Evolutionary conservation across 2,888 invertebrate genomes (phyloP), one percentile per base, ranked within the genome.

Genomic region (Heteromurus nitidus): DNA sequence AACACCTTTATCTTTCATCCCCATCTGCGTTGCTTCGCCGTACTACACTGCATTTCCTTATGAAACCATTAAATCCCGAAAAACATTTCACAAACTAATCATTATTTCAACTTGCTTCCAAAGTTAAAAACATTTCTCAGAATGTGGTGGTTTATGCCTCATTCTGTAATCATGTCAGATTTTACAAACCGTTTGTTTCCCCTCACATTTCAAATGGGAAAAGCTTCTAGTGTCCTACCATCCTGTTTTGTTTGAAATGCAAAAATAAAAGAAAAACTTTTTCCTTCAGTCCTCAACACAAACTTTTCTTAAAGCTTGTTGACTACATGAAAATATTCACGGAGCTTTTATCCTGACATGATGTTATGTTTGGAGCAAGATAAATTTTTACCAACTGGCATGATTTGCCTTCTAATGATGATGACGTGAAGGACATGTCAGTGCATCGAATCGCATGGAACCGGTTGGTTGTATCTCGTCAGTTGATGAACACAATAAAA

Each of bases 21-120:
- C n/a, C n/a, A n/a, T n/a, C n/a, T n/a, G n/a, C n/a, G n/a, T n/a
- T 36, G 36, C 22, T n/a, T 20, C 50, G 18, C 18, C 50, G 20
- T 50, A 50, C 16, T 20, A 20, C 20, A 50, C 50, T n/a, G n/a
- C n/a, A n/a, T n/a, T n/a, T n/a, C n/a, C n/a, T n/a, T n/a, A n/a
- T n/a, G n/a, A n/a, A n/a, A n/a, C n/a, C n/a, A n/a, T n/a, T n/a
- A n/a, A n/a, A n/a, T n/a, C n/a, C n/a, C n/a, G 24, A 20, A 18
- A 28, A 62, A 30, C 62, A 30, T 31, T 62, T 31, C 30, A n/a
- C 31, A 62, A 62, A 30, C 31, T 62, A 18, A 62, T n/a, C 62
- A 62, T 31, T 62, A n/a, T 9, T 31, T n/a, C 13, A 5, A 20
- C 20, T 50, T 50, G 11, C 13, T 36, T 36, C 5, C 5, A 9